Evolutionary conservation across 2,113 vertebrate genomes (phyloP).

Genomic region (Mastomys coucha): DNA sequence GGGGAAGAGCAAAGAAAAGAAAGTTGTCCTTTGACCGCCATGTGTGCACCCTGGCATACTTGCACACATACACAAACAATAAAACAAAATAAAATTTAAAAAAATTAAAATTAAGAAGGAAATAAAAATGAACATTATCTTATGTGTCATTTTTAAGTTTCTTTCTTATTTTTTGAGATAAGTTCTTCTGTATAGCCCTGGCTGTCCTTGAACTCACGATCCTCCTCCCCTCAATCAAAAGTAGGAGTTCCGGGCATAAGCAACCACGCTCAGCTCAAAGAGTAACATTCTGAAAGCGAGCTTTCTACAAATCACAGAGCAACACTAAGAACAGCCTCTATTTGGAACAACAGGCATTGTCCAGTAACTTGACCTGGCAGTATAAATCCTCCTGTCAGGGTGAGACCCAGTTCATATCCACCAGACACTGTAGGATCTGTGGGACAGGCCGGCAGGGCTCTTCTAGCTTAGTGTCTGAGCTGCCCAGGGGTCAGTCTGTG

Average conservation of each 20-base stretch:
- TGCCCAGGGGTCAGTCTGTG: neutral
- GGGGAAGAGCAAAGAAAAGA: neutral
- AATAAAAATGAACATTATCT: conserved; percentile 38
- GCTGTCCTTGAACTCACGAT: neutral
- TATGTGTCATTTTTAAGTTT: neutral
- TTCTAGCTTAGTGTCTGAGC: neutral
- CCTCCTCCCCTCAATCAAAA: neutral
- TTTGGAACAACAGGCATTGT: conserved; percentile 19
- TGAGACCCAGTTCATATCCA: neutral
- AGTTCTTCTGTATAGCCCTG: neutral
- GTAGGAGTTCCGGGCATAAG: neutral
- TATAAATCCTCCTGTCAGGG: neutral
- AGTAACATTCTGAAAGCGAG: neutral
- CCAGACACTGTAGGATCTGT: neutral
- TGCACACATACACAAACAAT: neutral
- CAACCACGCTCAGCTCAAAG: neutral
- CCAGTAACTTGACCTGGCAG: conserved; percentile 3
- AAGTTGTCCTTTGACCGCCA: neutral
- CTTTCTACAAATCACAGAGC: conserved; percentile 15
- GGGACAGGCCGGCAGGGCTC: neutral
- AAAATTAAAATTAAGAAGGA: conserved; percentile 25
- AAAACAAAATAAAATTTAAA: neutral
- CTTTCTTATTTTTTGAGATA: neutral
- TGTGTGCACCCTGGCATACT: neutral
- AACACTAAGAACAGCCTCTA: conserved; percentile 12